Evolutionary conservation across 2,797 vertebrate species (phyloP).

Genomic region (Columba guinea): DNA sequence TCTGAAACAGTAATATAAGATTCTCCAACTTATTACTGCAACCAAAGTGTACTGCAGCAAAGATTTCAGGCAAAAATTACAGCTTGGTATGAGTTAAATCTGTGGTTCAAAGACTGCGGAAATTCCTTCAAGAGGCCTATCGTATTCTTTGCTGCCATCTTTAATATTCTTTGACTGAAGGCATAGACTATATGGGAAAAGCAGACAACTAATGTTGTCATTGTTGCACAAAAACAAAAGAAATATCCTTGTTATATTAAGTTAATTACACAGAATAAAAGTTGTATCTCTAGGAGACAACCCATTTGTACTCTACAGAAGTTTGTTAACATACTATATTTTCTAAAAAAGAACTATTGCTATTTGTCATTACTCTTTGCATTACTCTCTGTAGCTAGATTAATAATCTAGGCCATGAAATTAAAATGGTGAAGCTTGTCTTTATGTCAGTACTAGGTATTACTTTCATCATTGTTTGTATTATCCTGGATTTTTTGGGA

Average conservation of each 20-base stretch:
- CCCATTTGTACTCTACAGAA: not conserved
- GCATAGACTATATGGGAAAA: not conserved
- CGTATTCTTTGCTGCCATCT: not conserved
- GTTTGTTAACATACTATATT: not conserved
- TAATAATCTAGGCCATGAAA: not conserved
- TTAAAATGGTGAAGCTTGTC: not conserved
- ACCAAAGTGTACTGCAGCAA: constrained; percentile 42
- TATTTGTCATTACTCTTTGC: not conserved
- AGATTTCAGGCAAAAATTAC: not conserved
- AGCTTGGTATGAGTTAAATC: not conserved
- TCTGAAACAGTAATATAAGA: constrained; percentile 38
- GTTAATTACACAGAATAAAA: not conserved
- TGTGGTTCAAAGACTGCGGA: not conserved
- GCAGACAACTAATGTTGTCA: constrained; percentile 6
- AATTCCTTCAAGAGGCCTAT: not conserved
- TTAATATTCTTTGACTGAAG: constrained; percentile 20
- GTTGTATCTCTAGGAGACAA: not conserved
- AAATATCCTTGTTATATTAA: not conserved
- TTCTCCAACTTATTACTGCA: constrained; percentile 31
- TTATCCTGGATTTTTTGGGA: not conserved
- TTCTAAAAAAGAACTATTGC: not conserved
- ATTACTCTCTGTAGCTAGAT: not conserved
- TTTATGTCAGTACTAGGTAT: not conserved
- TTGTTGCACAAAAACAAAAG: constrained; percentile 1
- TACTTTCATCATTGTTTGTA: not conserved